Conservation (phyloP, 2,113 vertebrate species). For the Cnemophilus loriae region DNA sequence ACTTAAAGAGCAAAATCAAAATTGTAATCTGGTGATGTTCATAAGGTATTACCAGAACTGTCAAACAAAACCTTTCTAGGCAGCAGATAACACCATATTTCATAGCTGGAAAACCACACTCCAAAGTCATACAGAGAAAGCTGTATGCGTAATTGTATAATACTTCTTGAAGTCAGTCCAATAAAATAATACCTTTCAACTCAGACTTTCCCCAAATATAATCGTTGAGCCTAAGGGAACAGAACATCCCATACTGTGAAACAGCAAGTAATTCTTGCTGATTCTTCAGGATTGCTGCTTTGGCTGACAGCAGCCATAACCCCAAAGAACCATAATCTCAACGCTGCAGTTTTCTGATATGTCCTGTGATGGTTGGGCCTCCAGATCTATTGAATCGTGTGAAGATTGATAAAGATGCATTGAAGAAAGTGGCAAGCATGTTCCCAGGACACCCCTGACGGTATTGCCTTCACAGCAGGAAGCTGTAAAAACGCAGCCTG, state of each 20-base stretch:
- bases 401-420: neutral
- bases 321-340: neutral
- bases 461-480: neutral
- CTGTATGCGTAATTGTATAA: neutral
- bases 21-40: neutral
- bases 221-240: neutral
- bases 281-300: neutral
- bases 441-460: neutral
- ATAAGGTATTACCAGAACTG: conserved; percentile 19
- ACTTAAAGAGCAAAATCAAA: neutral
- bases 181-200: conserved; percentile 4
- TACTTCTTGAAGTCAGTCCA: conserved; percentile 12
- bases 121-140: neutral
- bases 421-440: neutral
- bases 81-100: neutral
- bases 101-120: neutral
- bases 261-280: neutral
- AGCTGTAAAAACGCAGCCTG: neutral
- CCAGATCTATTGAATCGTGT: neutral
- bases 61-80: conserved; percentile 12
- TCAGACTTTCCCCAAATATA: neutral
- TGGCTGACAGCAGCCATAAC: neutral
- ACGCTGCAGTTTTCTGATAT: neutral
- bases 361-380: neutral
- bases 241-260: neutral